Conservation (phyloP, 2,113 vertebrate species). For the Catharus minimus region DNA sequence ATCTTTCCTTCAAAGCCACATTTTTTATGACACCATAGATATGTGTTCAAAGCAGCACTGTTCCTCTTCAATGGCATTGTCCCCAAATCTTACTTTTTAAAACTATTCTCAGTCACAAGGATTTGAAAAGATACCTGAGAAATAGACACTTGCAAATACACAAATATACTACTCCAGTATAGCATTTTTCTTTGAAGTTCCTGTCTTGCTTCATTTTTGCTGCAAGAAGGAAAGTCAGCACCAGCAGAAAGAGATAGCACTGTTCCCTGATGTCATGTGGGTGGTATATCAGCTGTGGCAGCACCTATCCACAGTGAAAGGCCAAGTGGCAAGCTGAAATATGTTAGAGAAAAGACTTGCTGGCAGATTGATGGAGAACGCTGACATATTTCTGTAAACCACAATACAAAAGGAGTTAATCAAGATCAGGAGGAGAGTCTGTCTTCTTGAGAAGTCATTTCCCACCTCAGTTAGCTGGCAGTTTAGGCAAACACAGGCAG, state of each 20-base stretch:
- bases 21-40: not conserved
- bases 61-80: not conserved
- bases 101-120: not conserved
- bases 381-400: slow-evolving; percentile 65
- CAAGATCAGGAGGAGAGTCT: slow-evolving; percentile 27
- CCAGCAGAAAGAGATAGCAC: not conserved
- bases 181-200: not conserved
- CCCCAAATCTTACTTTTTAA: not conserved
- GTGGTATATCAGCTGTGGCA: slow-evolving; percentile 22
- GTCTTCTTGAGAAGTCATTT: slow-evolving; percentile 47
- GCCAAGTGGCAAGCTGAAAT: slow-evolving; percentile 61
- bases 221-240: not conserved
- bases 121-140: not conserved
- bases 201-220: not conserved
- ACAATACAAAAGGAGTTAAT: slow-evolving; percentile 61
- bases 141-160: not conserved
- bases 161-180: not conserved
- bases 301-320: slow-evolving; percentile 57
- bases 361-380: slow-evolving; percentile 63
- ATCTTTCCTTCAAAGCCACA: not conserved
- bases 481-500: slow-evolving; percentile 43
- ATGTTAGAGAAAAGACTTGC: slow-evolving; percentile 59
- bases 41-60: fast-evolving
- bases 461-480: slow-evolving; percentile 56
- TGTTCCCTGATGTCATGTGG: not conserved